phyloP scores from a whole-genome alignment of 2,797 vertebrate species.

The Galago senegalensis region DNA sequence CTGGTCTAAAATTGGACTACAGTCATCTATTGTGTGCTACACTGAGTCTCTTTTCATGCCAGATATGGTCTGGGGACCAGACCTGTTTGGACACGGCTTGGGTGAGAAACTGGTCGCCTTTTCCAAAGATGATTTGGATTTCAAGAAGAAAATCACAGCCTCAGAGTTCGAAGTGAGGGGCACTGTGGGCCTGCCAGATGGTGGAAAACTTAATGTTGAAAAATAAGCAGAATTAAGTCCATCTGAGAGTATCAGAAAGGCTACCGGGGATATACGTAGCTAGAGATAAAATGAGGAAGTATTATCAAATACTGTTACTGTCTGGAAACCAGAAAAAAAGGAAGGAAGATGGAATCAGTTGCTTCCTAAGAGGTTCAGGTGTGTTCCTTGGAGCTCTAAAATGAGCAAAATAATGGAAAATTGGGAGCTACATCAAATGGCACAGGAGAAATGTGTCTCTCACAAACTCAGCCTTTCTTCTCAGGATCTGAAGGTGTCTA shows the following conservation, averaged over 20 bases:
- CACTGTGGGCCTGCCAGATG: not conserved
- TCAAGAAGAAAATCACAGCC: slow-evolving; percentile 55
- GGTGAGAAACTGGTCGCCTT: slow-evolving; percentile 60
- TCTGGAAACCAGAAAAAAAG: slow-evolving; percentile 37
- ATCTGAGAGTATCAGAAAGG: not conserved
- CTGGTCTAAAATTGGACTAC: slow-evolving; percentile 58
- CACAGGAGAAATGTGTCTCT: not conserved
- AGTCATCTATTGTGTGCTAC: slow-evolving; percentile 54
- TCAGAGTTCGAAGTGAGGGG: not conserved
- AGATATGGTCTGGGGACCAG: slow-evolving; percentile 52
- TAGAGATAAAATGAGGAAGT: slow-evolving; percentile 16
- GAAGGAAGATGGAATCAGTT: not conserved
- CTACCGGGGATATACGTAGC: not conserved
- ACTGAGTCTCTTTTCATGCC: slow-evolving; percentile 69
- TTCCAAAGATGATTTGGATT: slow-evolving; percentile 71
- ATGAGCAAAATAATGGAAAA: not conserved
- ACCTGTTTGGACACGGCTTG: not conserved
- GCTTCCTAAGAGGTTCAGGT: not conserved
- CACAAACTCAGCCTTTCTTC: not conserved
- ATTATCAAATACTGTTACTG: not conserved
- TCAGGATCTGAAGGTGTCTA: not conserved
- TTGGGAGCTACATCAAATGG: not conserved
- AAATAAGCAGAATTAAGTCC: slow-evolving; percentile 15
- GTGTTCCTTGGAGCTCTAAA: not conserved
- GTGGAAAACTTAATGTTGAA: not conserved